Percentiles rank a stretch among this genome's conserved stretches.
phyloP scores from a whole-genome alignment of 2,113 vertebrate species.

The Spermophilus dauricus region DNA sequence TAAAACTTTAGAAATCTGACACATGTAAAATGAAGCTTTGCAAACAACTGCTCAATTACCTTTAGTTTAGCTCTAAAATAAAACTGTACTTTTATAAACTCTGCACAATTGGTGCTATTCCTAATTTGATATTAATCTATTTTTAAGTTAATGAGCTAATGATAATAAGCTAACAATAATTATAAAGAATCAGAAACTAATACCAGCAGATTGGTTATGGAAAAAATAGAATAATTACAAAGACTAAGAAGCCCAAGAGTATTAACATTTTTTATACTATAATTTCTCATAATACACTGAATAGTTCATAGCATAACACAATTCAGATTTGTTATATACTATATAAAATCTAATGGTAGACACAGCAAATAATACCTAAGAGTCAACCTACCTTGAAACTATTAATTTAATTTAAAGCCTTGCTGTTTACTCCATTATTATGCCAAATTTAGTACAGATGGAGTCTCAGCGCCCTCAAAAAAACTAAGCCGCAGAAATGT shows the following conservation, averaged over 20 bases:
- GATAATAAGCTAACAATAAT: background rate
- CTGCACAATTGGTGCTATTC: background rate
- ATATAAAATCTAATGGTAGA: background rate
- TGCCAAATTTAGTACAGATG: constrained; percentile 27
- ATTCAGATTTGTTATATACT: constrained; percentile 42
- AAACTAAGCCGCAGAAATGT: constrained; percentile 32
- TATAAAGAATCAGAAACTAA: constrained; percentile 34
- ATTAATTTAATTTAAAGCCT: constrained; percentile 52
- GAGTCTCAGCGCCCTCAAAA: background rate
- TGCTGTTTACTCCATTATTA: constrained; percentile 16
- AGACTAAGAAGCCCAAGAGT: background rate
- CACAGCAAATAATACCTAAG: constrained; percentile 8
- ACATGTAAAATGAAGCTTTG: constrained; percentile 49
- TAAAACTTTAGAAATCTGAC: constrained; percentile 65
- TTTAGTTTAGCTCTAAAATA: constrained; percentile 6
- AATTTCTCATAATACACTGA: background rate
- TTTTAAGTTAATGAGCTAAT: constrained; percentile 58
- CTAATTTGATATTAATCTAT: constrained; percentile 24
- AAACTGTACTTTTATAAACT: constrained; percentile 25
- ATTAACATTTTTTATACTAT: background rate
- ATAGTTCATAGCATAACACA: background rate
- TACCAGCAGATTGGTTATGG: background rate
- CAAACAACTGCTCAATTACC: constrained; percentile 29
- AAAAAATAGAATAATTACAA: background rate
- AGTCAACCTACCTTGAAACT: constrained; percentile 3